phyloP scores from a whole-genome alignment of 1,140 invertebrate genomes.

The Listronotus oregonensis region DNA sequence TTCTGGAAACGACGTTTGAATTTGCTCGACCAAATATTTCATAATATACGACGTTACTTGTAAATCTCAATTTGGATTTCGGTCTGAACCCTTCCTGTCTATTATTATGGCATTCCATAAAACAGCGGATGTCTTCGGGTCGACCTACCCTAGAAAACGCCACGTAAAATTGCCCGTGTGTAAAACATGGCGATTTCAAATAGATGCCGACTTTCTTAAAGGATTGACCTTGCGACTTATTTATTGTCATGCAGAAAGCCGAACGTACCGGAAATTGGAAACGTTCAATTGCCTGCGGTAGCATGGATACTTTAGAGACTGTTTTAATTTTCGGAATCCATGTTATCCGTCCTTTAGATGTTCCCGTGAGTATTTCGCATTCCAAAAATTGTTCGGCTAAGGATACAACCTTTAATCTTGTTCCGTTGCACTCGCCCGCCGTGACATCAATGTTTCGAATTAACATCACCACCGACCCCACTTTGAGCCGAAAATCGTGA shows the following conservation, averaged over 20 bases:
- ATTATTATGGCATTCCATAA: too few species aligned
- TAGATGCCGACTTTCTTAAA: slow-evolving; percentile 47
- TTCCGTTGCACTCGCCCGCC: not conserved
- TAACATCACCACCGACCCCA: not conserved
- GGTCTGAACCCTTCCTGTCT: too few species aligned
- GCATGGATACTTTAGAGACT: not conserved
- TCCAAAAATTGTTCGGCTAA: not conserved
- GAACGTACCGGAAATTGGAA: slow-evolving; percentile 40
- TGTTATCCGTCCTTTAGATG: not conserved
- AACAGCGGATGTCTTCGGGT: not conserved
- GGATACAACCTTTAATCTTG: not conserved
- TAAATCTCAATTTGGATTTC: too few species aligned
- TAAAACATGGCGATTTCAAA: slow-evolving; percentile 49
- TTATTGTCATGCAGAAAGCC: slow-evolving; percentile 40
- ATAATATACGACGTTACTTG: too few species aligned
- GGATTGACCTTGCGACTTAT: slow-evolving; percentile 57
- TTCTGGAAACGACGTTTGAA: too few species aligned
- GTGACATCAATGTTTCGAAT: not conserved
- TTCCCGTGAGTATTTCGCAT: not conserved
- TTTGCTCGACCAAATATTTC: too few species aligned
- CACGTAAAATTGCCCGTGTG: slow-evolving; percentile 57
- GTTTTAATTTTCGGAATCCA: slow-evolving; percentile 4
- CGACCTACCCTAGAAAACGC: slow-evolving; percentile 33
- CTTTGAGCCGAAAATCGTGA: not conserved
- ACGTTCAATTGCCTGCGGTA: slow-evolving; percentile 9